Percentiles rank a stretch among this genome's conserved stretches.
Conservation (phyloP, 2,888 invertebrate species). For the Taphrorychus bicolor region DNA sequence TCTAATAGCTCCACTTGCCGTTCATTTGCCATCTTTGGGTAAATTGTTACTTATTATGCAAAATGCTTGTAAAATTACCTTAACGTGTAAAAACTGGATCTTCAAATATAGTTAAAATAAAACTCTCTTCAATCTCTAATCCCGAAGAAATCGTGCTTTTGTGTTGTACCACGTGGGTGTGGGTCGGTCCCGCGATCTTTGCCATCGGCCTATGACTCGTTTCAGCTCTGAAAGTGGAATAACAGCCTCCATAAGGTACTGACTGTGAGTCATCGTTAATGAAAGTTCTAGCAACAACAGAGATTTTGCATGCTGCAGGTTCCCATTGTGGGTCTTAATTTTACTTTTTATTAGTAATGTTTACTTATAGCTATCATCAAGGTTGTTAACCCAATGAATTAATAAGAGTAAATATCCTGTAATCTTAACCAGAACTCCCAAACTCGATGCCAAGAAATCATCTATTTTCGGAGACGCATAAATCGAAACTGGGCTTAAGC, state of each 20-base stretch:
- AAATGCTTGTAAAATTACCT: too few species aligned
- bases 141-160: conserved; percentile 4
- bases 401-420: conserved; percentile 1
- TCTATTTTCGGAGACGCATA: conserved; percentile 4
- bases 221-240: not conserved
- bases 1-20: not conserved
- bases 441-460: conserved; percentile 6
- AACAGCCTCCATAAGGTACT: conserved; percentile 1
- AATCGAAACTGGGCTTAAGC: not conserved
- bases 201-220: conserved; percentile 4
- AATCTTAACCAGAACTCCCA: not conserved
- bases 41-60: too few species aligned
- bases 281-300: not conserved
- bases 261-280: not conserved
- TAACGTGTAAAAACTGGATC: too few species aligned
- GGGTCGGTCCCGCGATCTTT: conserved; percentile 15
- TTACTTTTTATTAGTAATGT: too few species aligned
- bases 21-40: not conserved
- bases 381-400: not conserved
- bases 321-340: not conserved
- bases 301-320: too few species aligned
- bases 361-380: not conserved
- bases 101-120: too few species aligned
- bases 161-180: conserved; percentile 9
- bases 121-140: conserved; percentile 4